These are phyloP conservation scores for Lepus townsendii DNA, from an alignment of 2,797 vertebrate genomes.

Conservation along the genomic window DNA sequence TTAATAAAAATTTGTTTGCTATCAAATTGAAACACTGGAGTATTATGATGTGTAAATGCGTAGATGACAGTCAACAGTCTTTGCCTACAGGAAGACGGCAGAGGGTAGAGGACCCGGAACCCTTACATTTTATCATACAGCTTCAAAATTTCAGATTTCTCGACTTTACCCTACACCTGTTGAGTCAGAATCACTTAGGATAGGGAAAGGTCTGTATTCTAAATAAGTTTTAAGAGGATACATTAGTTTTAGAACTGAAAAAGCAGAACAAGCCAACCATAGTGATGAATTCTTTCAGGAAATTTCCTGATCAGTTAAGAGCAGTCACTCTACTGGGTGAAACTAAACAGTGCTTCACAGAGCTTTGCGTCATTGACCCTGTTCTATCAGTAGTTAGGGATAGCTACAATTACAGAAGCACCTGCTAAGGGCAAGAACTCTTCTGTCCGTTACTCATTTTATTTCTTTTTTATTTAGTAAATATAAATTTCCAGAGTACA, in stretches of 20 bases:
- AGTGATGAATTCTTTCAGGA: background rate
- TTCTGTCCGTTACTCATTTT: background rate
- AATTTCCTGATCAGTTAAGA: background rate
- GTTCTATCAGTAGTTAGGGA: background rate
- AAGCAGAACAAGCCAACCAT: background rate
- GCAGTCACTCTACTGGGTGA: background rate
- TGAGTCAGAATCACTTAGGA: background rate
- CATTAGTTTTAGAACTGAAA: slow-evolving; percentile 26
- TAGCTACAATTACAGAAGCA: background rate
- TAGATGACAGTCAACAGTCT: background rate
- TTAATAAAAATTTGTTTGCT: background rate
- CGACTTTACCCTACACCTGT: background rate
- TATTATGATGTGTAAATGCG: background rate
- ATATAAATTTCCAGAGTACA: too few relatives aligned
- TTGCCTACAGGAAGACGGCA: background rate
- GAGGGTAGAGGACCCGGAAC: background rate
- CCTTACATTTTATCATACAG: background rate
- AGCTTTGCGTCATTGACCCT: background rate
- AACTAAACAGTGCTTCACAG: background rate
- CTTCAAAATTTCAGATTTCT: slow-evolving; percentile 3
- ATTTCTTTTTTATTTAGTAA: too few relatives aligned
- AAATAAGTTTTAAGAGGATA: background rate
- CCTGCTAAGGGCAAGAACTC: background rate
- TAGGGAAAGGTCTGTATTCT: background rate
- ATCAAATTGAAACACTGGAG: background rate